Evolutionary conservation across 2,888 invertebrate species (phyloP), one percentile per base, ranked within the genome.

Genomic region (Hypselothyrea guttata): DNA sequence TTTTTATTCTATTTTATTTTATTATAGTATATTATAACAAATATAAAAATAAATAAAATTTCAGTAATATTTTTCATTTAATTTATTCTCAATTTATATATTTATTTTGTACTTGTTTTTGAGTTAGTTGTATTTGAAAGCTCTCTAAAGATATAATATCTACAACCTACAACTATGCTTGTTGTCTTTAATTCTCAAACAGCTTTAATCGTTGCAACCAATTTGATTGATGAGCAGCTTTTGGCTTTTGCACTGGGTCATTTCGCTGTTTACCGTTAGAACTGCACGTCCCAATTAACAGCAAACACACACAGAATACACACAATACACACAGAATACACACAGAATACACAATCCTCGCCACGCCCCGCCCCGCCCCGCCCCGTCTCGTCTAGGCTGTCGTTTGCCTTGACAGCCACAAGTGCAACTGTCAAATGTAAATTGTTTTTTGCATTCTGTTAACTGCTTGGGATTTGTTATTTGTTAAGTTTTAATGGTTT

Each of bases 381-480:
- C 31, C 0, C 27, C 1, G 1, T n/a, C 42, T 13, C 12, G 27
- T 13, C 34, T 4, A 12, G 7, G 22, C 12, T 7, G 13, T 13
- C 18, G 34, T 37, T 54, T 42, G 22, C 34, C 38, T 47, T 44
- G 71, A 65, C 68, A 58, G 49, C 49, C 15, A 33, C 57, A 71
- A 57, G 46, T 53, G 66, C 66, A 15, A 48, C 42, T 56, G 66
- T 67, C 56, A 58, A 65, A 47, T 45, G 60, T 33, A 45, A 68
- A 72, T 67, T 54, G 60, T 37, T 67, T 37, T 67, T 72, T 59
- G 31, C 49, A 70, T 62, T 49, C 56, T 45, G 18, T 44, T 1
- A 60, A 48, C 31, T 60, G 15, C 34, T 55, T 44, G 54, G 27
- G 30, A 28, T 51, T 38, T 49, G n/a, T n/a, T n/a, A n/a, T n/a